Conservation (phyloP, 2,113 vertebrate species). For the Megaceryle maxima region DNA sequence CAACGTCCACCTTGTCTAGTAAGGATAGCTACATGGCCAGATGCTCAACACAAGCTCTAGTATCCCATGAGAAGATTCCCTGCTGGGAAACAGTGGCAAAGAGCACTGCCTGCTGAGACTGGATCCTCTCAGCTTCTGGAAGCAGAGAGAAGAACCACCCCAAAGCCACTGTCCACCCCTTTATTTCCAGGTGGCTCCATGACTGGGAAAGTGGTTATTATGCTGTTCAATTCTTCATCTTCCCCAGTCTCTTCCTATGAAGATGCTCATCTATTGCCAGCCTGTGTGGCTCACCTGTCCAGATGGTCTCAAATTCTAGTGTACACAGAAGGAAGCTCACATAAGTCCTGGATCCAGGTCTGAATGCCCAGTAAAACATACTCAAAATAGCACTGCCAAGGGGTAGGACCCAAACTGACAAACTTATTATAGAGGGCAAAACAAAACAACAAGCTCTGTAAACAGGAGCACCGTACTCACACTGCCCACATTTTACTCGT, state of each 20-base stretch:
- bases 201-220: no score
- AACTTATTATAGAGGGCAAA: neutral
- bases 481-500: neutral
- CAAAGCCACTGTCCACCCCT: fast-evolving
- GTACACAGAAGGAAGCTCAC: neutral
- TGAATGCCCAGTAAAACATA: neutral
- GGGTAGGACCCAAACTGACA: neutral
- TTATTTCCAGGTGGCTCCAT: neutral
- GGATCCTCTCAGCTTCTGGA: neutral
- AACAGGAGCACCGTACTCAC: neutral
- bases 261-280: neutral
- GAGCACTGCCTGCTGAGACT: neutral
- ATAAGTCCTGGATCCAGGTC: neutral
- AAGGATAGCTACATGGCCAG: neutral
- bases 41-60: neutral
- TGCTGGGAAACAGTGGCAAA: neutral
- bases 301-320: neutral
- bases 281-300: fast-evolving
- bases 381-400: neutral
- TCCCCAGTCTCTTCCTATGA: neutral
- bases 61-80: neutral
- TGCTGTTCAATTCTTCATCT: neutral
- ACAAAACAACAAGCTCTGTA: neutral
- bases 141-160: neutral
- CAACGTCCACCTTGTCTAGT: neutral